These are phyloP conservation scores for Isotomurus palustris DNA, from an alignment of 2,888 invertebrate genomes.

Conservation along the genomic window DNA sequence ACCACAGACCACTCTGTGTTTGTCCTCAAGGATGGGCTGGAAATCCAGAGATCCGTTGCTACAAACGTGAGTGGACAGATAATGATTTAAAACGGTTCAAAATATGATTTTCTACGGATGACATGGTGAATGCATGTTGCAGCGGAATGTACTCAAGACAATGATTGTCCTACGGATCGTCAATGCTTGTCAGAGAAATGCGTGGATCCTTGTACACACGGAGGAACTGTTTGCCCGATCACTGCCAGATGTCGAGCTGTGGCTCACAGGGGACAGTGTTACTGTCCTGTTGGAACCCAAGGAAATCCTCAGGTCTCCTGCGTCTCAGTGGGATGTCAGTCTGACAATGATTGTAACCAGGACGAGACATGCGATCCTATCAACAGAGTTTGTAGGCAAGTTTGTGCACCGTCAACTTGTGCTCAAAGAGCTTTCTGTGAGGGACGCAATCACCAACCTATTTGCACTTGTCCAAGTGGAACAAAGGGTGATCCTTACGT, in stretches of 20 bases:
- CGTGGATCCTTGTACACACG: conserved; percentile 68
- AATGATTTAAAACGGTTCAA: background rate
- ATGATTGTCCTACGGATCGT: conserved; percentile 79
- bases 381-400: conserved; percentile 75
- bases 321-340: conserved; percentile 75
- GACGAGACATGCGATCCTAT: conserved; percentile 77
- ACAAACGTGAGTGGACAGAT: conserved; percentile 65
- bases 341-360: conserved; percentile 82
- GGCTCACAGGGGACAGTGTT: conserved; percentile 66
- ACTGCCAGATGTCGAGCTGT: conserved; percentile 71
- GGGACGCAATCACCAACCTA: conserved; percentile 69
- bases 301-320: conserved; percentile 78
- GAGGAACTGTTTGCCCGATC: conserved; percentile 66
- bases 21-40: conserved; percentile 83
- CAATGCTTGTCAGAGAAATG: conserved; percentile 74
- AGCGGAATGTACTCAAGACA: conserved; percentile 76
- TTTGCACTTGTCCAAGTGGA: conserved; percentile 71
- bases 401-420: conserved; percentile 76
- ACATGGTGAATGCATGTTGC: conserved; percentile 39
- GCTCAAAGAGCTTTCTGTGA: conserved; percentile 71
- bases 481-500: conserved; percentile 73
- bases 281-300: conserved; percentile 78
- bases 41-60: conserved; percentile 77
- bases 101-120: background rate
- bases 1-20: conserved; percentile 75